Conservation (phyloP, 2,888 invertebrate species). For the Halocaridina rubra region DNA sequence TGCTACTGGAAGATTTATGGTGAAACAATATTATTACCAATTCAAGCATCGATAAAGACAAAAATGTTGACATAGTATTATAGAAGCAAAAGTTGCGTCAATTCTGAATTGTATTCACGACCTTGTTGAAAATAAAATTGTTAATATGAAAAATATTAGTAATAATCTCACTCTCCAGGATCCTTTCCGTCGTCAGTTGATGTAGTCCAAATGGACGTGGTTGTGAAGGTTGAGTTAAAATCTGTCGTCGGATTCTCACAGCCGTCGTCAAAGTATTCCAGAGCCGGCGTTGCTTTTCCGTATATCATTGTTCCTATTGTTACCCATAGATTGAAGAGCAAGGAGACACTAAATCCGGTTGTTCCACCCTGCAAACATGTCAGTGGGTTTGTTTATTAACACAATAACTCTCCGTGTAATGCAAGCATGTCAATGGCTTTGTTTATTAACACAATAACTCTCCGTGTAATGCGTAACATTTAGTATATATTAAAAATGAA, state of each 20-base stretch:
- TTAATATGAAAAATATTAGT: not conserved
- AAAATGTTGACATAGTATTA: too few relatives aligned
- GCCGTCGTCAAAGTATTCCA: conserved; percentile 26
- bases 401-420: too few relatives aligned
- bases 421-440: too few relatives aligned
- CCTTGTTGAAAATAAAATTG: not conserved
- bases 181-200: not conserved
- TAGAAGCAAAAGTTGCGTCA: too few relatives aligned
- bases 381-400: too few relatives aligned
- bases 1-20: too few relatives aligned
- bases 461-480: too few relatives aligned
- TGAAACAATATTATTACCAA: too few relatives aligned
- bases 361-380: conserved; percentile 17
- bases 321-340: conserved; percentile 34
- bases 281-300: not conserved
- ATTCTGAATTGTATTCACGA: too few relatives aligned
- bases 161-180: not conserved
- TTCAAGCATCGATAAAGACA: too few relatives aligned
- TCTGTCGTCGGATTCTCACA: not conserved
- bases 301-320: conserved; percentile 15
- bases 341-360: conserved; percentile 5
- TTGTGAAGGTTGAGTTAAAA: not conserved
- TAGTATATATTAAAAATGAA: too few relatives aligned
- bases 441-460: too few relatives aligned
- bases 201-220: not conserved